A percentile compares a stretch with the other conserved stretches of the same genome.
These are phyloP conservation scores for Erethizon dorsatum DNA, from an alignment of 2,797 vertebrate genomes.

Conservation along the genomic window DNA sequence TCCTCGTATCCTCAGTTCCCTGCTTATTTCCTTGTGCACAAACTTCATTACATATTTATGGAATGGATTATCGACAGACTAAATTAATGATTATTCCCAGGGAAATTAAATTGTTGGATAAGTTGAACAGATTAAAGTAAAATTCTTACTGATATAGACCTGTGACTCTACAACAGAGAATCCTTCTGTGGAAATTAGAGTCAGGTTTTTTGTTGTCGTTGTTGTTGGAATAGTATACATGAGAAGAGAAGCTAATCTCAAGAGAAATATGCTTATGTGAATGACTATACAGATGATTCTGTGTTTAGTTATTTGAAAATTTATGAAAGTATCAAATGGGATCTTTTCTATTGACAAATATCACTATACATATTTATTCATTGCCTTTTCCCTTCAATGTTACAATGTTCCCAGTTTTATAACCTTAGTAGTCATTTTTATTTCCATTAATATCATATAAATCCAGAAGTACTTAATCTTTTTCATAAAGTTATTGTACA, in stretches of 20 bases:
- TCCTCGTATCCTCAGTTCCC: neutral
- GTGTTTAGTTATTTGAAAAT: neutral
- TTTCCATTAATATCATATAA: neutral
- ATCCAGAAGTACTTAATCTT: constrained; percentile 28
- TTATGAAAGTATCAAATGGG: neutral
- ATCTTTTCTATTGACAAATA: neutral
- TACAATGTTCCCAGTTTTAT: neutral
- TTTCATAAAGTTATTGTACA: constrained; percentile 49
- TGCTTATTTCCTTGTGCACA: neutral
- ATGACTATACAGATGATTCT: neutral
- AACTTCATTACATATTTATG: neutral
- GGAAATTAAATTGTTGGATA: neutral
- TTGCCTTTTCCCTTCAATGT: constrained; percentile 5
- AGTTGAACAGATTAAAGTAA: neutral
- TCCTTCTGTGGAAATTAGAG: neutral
- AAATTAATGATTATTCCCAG: neutral
- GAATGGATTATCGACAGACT: neutral
- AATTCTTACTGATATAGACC: neutral
- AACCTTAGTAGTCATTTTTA: neutral
- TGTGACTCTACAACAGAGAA: neutral
- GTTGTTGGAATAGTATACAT: neutral
- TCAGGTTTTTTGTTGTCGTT: neutral
- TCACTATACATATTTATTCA: neutral
- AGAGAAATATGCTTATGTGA: neutral
- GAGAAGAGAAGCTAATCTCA: too few relatives aligned